phyloP scores from a whole-genome alignment of 2,797 vertebrate species.

The Cirrhinus mrigala region DNA sequence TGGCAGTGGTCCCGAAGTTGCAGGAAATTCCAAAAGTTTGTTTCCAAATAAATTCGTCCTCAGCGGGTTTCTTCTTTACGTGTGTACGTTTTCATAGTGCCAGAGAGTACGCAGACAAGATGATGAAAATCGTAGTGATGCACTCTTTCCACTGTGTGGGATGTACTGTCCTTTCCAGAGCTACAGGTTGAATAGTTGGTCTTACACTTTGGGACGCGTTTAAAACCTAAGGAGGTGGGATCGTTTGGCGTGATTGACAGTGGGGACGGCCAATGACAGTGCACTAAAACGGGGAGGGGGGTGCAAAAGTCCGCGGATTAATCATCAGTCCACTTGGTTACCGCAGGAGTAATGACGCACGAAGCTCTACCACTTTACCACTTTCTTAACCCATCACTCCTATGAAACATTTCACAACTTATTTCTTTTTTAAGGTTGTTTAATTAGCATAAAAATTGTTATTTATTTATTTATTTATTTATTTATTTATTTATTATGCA shows the following conservation, averaged over 20 bases:
- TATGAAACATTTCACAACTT: neutral
- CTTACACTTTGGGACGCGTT: constrained; percentile 72
- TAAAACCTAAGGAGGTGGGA: constrained; percentile 73
- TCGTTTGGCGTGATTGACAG: constrained; percentile 64
- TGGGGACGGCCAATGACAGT: constrained; percentile 66
- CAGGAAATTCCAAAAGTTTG: constrained; percentile 50
- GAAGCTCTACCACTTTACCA: neutral
- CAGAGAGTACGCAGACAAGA: constrained; percentile 48
- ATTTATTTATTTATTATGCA: neutral
- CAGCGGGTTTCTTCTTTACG: constrained; percentile 55
- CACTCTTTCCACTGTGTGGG: constrained; percentile 68
- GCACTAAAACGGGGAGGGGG: neutral
- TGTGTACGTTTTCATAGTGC: constrained; percentile 68
- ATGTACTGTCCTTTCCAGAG: constrained; percentile 68
- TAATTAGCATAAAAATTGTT: neutral
- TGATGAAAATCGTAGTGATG: constrained; percentile 65
- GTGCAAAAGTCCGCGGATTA: constrained; percentile 32
- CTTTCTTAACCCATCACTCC: constrained; percentile 79
- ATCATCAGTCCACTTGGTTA: constrained; percentile 34
- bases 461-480: neutral
- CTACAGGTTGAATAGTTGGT: constrained; percentile 73
- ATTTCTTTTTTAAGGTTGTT: neutral
- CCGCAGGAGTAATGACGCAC: constrained; percentile 24
- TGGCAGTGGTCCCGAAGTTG: constrained; percentile 40
- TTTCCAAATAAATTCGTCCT: constrained; percentile 51